Evolutionary conservation across 2,888 invertebrate genomes (phyloP).

Genomic region (Plusia festucae): DNA sequence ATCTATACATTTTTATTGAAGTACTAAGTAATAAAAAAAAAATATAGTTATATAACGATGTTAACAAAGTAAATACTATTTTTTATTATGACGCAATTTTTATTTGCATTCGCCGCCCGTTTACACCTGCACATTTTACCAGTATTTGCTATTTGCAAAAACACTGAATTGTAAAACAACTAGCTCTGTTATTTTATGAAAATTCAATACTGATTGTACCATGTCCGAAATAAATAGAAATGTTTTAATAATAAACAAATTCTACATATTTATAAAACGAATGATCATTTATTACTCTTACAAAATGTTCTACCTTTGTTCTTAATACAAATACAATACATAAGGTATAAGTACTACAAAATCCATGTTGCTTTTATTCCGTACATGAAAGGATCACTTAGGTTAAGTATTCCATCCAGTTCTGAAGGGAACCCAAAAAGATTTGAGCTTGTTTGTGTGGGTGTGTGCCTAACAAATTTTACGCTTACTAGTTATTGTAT

Average conservation of each 20-base stretch:
- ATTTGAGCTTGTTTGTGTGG: constrained; percentile 54
- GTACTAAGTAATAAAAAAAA: neutral
- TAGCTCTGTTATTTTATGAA: neutral
- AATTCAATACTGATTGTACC: neutral
- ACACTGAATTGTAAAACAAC: neutral
- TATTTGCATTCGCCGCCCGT: neutral
- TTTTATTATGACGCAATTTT: neutral
- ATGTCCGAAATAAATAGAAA: neutral
- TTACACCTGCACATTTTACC: neutral
- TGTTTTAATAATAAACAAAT: neutral
- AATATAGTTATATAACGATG: neutral
- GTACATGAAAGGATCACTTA: constrained; percentile 37
- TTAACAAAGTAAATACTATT: no score
- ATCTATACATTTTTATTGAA: constrained; percentile 16
- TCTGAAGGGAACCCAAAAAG: constrained; percentile 62
- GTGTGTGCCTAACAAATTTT: constrained; percentile 72
- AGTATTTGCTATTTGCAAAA: neutral
- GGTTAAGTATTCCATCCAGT: constrained; percentile 25
- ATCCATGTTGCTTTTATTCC: constrained; percentile 28
- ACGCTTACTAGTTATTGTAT: constrained; percentile 73
- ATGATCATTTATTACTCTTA: neutral
- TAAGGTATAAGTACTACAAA: constrained; percentile 2
- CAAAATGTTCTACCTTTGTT: constrained; percentile 6
- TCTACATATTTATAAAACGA: neutral
- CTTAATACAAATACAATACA: constrained; percentile 5